Conservation (phyloP, 2,888 invertebrate species). For the Mimachlamys varia region DNA sequence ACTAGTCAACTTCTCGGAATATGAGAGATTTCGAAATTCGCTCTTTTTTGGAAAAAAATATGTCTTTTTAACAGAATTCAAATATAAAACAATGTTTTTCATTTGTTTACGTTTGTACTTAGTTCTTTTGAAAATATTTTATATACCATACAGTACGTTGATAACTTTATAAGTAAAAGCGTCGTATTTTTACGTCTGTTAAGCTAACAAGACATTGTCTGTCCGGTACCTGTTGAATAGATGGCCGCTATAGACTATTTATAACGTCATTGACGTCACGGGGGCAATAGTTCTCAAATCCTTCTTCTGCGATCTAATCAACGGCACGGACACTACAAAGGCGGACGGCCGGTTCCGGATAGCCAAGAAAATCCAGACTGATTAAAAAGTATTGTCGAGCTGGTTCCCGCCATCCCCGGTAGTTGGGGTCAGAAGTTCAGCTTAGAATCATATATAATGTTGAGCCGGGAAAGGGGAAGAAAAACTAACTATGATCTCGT, state of each 20-base stretch:
- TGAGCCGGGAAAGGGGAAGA: neutral
- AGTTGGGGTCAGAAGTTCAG: neutral
- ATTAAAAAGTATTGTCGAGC: slow-evolving; percentile 24
- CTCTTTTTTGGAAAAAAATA: too few species aligned
- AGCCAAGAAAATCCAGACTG: slow-evolving; percentile 32
- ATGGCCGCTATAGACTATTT: slow-evolving; percentile 2
- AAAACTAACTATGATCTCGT: neutral
- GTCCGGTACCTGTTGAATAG: slow-evolving; percentile 22
- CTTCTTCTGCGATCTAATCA: slow-evolving; percentile 34
- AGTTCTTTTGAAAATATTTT: neutral
- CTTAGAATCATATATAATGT: slow-evolving; percentile 3
- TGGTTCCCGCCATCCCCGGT: slow-evolving; percentile 20
- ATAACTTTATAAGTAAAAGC: neutral
- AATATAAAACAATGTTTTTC: too few species aligned
- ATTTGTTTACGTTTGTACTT: too few species aligned
- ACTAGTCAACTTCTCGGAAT: neutral
- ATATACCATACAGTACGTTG: too few species aligned
- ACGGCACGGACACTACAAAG: slow-evolving; percentile 31
- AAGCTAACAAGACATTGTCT: neutral
- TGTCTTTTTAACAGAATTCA: too few species aligned
- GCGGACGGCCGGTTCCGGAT: slow-evolving; percentile 23
- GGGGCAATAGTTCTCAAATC: slow-evolving; percentile 33
- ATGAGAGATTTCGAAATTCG: too few species aligned
- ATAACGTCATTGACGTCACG: slow-evolving; percentile 32
- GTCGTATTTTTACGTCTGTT: neutral